Evolutionary conservation across 2,113 vertebrate genomes (phyloP), one percentile per base, ranked within the genome.

Genomic region (Larimichthys crocea): DNA sequence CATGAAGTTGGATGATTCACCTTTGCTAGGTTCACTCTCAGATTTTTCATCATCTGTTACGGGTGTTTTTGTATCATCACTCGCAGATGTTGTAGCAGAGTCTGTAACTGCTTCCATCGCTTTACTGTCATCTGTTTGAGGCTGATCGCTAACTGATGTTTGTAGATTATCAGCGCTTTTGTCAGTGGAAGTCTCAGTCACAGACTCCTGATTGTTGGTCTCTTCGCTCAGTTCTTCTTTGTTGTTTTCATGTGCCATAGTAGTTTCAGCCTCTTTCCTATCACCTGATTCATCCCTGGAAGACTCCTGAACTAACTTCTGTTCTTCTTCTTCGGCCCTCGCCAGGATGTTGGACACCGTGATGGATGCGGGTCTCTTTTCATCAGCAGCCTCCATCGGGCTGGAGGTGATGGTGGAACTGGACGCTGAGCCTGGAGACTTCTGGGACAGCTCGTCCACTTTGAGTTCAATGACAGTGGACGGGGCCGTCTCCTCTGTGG

Each of bases 401-500:
- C 74, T 74, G 49, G 87, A 77, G 26, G 89, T 56, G 63, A 62
- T 48, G 20, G 76, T 71, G 19, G 90, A 80, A 29, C 76, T 60
- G 2, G 90, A 44, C 5, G 79, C 66, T 0, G 85, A 77, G 22
- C 80, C 86, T 1, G 83, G 76, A 2, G 78, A 22, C 44, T 75
- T 79, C 42, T 62, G 81, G 17, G 77, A 61, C 75, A 83, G 83
- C 44, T 69, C 73, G 19, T 85, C 93, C 44, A 94, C 92, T 3
- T 79, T 86, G 50, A 92, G 92, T 52, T 95, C 95, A 16, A 92
- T 86, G 79, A 94, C 92, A 5, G 89, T 95, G 20, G 94, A 95
- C 14, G 95, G 95, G 50, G 89, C 85, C 1, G 46, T 79, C 82
- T 94, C 89, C 46, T 93, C 93, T n/a, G 69, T 65, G 59, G 89